Evolutionary conservation across 2,797 vertebrate genomes (phyloP).

Genomic region (Gorsachius magnificus): DNA sequence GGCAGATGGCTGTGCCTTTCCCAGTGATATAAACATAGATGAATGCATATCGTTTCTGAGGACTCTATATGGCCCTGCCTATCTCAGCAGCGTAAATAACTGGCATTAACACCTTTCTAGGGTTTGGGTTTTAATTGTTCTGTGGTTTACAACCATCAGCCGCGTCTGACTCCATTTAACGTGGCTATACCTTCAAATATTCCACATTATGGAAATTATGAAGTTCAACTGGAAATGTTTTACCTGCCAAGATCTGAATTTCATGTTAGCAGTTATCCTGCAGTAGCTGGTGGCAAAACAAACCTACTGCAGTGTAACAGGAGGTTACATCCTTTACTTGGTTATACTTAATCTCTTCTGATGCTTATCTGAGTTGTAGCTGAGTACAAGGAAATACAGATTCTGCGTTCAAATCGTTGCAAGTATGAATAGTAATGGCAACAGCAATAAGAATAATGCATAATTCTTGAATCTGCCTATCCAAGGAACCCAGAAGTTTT

Average conservation of each 20-base stretch:
- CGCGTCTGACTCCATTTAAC: not conserved
- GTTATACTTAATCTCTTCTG: conserved; percentile 36
- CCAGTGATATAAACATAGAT: conserved; percentile 36
- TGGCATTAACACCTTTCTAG: conserved; percentile 6
- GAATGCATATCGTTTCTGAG: not conserved
- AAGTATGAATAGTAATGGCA: not conserved
- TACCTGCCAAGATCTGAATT: conserved; percentile 33
- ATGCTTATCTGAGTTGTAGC: conserved; percentile 10
- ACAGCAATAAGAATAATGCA: not conserved
- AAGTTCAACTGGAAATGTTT: not conserved
- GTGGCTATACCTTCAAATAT: not conserved
- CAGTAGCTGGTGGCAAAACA: conserved; percentile 30
- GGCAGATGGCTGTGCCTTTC: conserved; percentile 44
- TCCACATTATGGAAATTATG: not conserved
- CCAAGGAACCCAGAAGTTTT: not conserved
- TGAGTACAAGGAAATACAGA: not conserved
- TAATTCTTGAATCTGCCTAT: not conserved
- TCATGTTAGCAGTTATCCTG: not conserved
- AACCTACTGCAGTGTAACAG: not conserved
- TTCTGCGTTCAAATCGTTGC: not conserved
- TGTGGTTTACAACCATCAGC: not conserved
- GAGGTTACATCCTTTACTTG: not conserved
- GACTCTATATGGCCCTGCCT: conserved; percentile 32
- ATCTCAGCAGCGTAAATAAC: conserved; percentile 30
- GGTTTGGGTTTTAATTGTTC: conserved; percentile 8